Conservation (phyloP, 2,888 invertebrate genomes). For the Hymenopus coronatus region DNA sequence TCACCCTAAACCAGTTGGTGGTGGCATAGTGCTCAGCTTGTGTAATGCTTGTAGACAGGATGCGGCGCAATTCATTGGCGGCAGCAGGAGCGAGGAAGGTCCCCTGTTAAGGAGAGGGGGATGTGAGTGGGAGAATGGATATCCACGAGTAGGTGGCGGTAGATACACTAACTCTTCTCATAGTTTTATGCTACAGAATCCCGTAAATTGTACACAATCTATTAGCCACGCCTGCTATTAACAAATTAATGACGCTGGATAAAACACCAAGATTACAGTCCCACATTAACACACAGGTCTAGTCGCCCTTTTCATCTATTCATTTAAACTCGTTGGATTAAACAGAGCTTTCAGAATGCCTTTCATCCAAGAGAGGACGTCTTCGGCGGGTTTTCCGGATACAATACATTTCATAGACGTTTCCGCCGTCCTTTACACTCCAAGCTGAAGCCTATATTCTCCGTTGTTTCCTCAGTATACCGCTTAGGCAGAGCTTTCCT, state of each 20-base stretch:
- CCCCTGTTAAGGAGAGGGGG: neutral
- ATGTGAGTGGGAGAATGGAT: neutral
- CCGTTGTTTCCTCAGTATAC: too few relatives aligned
- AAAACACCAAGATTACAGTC: neutral
- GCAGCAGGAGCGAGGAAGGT: neutral
- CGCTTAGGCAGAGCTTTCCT: too few relatives aligned
- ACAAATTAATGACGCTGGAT: neutral
- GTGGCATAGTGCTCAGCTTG: neutral
- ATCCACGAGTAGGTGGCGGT: neutral
- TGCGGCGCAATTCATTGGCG: slow-evolving; percentile 11
- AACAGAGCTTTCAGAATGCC: too few relatives aligned
- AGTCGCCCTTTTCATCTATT: too few relatives aligned
- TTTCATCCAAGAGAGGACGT: too few relatives aligned
- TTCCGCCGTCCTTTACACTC: too few relatives aligned
- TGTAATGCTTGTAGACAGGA: slow-evolving; percentile 6
- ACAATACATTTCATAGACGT: too few relatives aligned
- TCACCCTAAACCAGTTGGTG: neutral
- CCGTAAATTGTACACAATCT: neutral
- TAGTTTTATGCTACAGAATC: neutral
- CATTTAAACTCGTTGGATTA: too few relatives aligned
- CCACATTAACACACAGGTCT: too few relatives aligned
- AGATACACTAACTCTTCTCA: neutral
- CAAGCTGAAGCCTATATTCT: too few relatives aligned
- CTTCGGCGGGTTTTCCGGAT: too few relatives aligned
- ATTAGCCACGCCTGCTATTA: neutral